Base-by-base conservation (phyloP, 2,797 vertebrate genomes). In the Hydrocynus forskahlii region DNA sequence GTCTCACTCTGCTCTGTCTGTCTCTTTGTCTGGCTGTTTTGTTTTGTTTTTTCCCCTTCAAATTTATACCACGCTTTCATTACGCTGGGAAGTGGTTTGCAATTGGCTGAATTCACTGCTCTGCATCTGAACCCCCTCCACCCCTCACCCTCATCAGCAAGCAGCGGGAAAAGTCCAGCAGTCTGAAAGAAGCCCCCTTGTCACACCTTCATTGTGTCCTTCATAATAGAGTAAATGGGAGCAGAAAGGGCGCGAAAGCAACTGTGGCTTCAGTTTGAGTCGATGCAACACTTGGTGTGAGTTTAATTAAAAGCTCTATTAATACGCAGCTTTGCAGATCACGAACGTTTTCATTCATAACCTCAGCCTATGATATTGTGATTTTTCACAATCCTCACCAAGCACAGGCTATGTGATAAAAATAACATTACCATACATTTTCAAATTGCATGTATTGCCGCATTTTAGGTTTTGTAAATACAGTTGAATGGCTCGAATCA, bases 41-140 rank as follows among this genome's bases (percentile, higher is more conserved):
- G 59, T 23, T 35, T 2, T 14, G 25, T 25, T 45, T 52, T 66
- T 29, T 66, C n/a, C n/a, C n/a, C n/a, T 40, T 29, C 35, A n/a
- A 59, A 67, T 23, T 52, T 45, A 23, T 29, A 68, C 52, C 59
- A 0, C 81, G 43, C 75, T 70, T 77, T 62, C 17, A 54, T 71
- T 25, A 38, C 35, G 48, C 16, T 35, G 48, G 2, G 48, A 54
- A 38, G 66, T 84, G 50, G 83, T 91, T 91, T 92, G 88, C 86
- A 64, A 21, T 87, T 84, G 62, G 79, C 25, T 75, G 76, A 12
- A 12, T 52, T 21, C 8, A n/a, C 23, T 29, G 45, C 67, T 76
- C 67, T 55, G 25, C 25, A 38, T 72, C 60, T 2, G 7, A 2
- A n/a, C 74, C 79, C 79, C 45, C n/a, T 48, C 71, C 68, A 35